phyloP scores from a whole-genome alignment of 1,140 invertebrate genomes.

The Cydia pomonella region DNA sequence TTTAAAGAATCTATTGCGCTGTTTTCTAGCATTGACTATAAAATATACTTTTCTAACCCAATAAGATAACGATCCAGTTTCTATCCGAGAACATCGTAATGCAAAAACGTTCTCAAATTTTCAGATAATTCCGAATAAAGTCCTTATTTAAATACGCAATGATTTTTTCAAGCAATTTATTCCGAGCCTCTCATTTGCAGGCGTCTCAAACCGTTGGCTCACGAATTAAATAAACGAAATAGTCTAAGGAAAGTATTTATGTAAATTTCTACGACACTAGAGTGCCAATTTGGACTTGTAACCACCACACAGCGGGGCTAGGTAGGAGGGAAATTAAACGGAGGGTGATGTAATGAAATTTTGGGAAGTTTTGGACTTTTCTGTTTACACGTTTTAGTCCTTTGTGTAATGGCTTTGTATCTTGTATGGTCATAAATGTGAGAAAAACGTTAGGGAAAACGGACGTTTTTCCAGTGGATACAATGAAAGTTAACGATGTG shows the following conservation, averaged over 20 bases:
- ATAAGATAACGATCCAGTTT: no score
- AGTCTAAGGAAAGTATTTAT: slow-evolving; percentile 32
- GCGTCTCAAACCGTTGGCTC: slow-evolving; percentile 28
- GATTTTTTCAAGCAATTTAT: slow-evolving; percentile 19
- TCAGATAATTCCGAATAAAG: slow-evolving; percentile 17
- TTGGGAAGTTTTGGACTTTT: slow-evolving; percentile 5
- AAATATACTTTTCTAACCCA: no score
- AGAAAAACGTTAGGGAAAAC: no score
- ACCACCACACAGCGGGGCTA: not conserved
- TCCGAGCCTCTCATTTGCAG: slow-evolving; percentile 23
- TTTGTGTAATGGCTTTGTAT: no score
- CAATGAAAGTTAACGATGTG: no score
- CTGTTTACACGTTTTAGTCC: not conserved
- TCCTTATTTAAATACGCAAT: slow-evolving; percentile 5
- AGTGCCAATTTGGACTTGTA: slow-evolving; percentile 29
- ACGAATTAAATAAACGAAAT: slow-evolving; percentile 33
- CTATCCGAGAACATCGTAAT: not conserved
- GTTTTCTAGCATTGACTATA: no score
- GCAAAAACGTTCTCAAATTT: slow-evolving; percentile 12
- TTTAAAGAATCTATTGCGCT: no score
- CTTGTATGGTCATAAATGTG: no score
- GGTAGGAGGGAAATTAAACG: slow-evolving; percentile 1
- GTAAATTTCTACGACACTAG: slow-evolving; percentile 30
- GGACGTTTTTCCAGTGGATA: no score
- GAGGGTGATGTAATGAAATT: slow-evolving; percentile 25